phyloP scores from a whole-genome alignment of 2,113 vertebrate genomes.

The Oryctolagus cuniculus region mOryCun1.1 NC_091445.1:38899501-38900000 shows the following conservation, averaged over 20 bases:
- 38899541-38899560: constrained; percentile 75
- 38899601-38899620: constrained; percentile 45
- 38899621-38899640: constrained; percentile 17
- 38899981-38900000: neutral
- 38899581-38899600: constrained; percentile 70
- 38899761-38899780: neutral
- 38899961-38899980: neutral
- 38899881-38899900: too few species aligned
- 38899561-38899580: constrained; percentile 43
- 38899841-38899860: neutral
- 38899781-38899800: neutral
- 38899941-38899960: neutral
- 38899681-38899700: neutral
- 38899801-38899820: constrained; percentile 35
- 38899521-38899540: constrained; percentile 64
- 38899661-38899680: neutral
- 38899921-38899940: neutral
- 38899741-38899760: neutral
- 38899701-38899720: neutral
- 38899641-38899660: neutral
- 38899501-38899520: constrained; percentile 61
- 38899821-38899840: constrained; percentile 37
- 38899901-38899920: neutral
- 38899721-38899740: too few species aligned
- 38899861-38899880: neutral